Base-by-base conservation (phyloP, 2,797 vertebrate species). In the Phataginus tetradactyla region DNA sequence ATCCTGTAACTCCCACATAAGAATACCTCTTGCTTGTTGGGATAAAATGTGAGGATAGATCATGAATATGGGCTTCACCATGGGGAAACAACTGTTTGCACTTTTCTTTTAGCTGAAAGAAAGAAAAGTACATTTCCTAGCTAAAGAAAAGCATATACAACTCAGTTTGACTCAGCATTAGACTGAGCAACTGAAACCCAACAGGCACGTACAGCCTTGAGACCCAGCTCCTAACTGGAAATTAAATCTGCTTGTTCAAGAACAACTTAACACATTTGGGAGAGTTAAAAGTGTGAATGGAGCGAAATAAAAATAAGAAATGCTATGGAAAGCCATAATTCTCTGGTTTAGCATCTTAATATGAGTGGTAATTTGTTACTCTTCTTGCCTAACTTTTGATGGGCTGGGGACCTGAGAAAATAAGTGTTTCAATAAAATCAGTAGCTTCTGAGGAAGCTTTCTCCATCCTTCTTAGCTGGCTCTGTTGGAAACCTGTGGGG, bases 401-500 rank as follows among this genome's bases (percentile, higher is more conserved):
- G 95, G 66, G 61, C 18, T 93, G 81, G 61, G 79, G 78, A 96
- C 51, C 95, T 95, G 66, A 92, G 87, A 91, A 89, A 94, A 96
- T 34, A 95, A 71, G 53, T 34, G 86, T 95, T 96, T 80, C 85
- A 39, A 78, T 91, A 96, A 96, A 95, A 95, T 59, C 63, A 94
- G 71, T 39, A 93, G 94, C 69, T 94, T 96, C 96, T 97, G 81
- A 96, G 91, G 75, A 71, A 96, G 93, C 75, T 97, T 96, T 97
- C 97, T 97, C 96, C 97, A 98, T 96, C 92, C 91, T 96, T 96
- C 94, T 97, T 96, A 97, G 91, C 96, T 95, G 93, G 91, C 83
- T 96, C 92, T 95, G 79, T 90, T 96, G 79, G 89, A 97, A 97
- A 95, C 91, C 96, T 96, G 96, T 97, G 79, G 96, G 96, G 89